phyloP scores from a whole-genome alignment of 2,888 invertebrate genomes.

The Trachelus tabidus region DNA sequence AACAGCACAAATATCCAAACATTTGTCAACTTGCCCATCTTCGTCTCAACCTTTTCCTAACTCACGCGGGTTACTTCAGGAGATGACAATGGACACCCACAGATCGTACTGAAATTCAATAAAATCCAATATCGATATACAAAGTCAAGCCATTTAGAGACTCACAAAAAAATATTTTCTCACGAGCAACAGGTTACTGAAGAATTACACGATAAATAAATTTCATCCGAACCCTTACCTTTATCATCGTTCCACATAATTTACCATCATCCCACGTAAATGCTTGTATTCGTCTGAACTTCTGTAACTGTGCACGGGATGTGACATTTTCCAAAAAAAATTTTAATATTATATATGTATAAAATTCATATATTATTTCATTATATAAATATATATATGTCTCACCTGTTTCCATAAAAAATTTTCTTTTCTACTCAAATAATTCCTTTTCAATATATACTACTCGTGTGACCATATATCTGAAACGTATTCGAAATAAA shows the following conservation, averaged over 20 bases:
- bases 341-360: too few species aligned
- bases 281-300: not conserved
- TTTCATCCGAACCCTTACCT: not conserved
- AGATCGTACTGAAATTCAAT: not conserved
- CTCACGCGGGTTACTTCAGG: not conserved
- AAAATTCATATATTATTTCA: too few species aligned
- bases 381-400: not conserved
- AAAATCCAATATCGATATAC: not conserved
- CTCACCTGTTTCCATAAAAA: not conserved
- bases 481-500: not conserved
- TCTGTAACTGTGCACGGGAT: not conserved
- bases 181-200: not conserved
- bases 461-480: not conserved
- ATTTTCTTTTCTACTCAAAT: not conserved
- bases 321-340: not conserved
- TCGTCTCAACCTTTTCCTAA: not conserved
- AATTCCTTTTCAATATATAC: not conserved
- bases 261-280: not conserved
- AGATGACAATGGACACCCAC: not conserved
- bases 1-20: not conserved
- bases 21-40: not conserved
- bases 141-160: not conserved
- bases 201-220: not conserved
- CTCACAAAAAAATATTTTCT: not conserved
- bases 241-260: not conserved